Percentiles rank a stretch among this genome's conserved stretches.
Conservation (phyloP, 2,797 vertebrate genomes). For the Staurois parvus region DNA sequence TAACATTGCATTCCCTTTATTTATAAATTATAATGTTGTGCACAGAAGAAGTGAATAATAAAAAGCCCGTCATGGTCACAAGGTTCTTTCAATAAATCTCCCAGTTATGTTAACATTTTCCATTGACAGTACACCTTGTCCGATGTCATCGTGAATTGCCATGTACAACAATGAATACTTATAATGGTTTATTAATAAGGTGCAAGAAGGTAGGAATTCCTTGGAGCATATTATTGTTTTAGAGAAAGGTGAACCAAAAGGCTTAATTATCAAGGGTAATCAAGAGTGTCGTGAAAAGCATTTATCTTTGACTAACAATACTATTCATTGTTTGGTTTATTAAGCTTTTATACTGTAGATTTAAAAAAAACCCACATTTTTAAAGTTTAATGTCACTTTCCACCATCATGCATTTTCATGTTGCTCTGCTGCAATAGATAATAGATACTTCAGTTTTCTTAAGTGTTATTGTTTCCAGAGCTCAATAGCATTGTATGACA, state of each 20-base stretch:
- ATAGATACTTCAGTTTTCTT: neutral
- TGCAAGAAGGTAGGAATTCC: conserved; percentile 20
- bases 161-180: conserved; percentile 8
- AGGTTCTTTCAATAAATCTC: neutral
- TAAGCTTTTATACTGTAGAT: conserved; percentile 2
- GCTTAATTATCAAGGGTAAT: conserved; percentile 6
- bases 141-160: conserved; percentile 21
- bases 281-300: neutral
- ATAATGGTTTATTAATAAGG: conserved; percentile 46
- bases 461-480: neutral
- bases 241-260: conserved; percentile 30
- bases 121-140: conserved; percentile 27
- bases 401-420: neutral
- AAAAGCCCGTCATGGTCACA: neutral
- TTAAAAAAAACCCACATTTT: neutral
- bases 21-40: neutral
- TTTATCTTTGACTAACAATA: conserved; percentile 8
- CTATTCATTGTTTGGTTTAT: conserved; percentile 21
- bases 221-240: conserved; percentile 34
- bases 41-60: neutral
- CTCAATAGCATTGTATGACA: neutral
- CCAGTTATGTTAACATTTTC: conserved; percentile 25
- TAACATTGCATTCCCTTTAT: conserved; percentile 11
- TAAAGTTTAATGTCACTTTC: neutral
- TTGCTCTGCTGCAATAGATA: neutral